Conservation (phyloP, 2,797 vertebrate species). For the Mionectes olivaceus region DNA sequence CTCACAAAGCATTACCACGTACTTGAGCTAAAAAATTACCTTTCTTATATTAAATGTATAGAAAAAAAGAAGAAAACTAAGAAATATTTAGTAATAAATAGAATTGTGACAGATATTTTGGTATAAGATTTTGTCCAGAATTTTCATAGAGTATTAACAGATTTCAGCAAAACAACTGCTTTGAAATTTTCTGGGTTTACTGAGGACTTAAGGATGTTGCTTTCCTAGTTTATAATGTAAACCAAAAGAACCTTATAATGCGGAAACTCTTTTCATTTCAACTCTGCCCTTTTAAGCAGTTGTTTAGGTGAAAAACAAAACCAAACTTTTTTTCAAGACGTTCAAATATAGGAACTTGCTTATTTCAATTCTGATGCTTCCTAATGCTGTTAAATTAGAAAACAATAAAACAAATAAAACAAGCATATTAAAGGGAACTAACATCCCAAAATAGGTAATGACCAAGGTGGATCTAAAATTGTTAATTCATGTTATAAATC, state of each 20-base stretch:
- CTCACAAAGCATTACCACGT: background rate
- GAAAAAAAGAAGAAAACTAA: background rate
- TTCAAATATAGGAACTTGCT: background rate
- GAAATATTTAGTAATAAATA: background rate
- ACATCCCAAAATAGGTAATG: background rate
- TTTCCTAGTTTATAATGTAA: background rate
- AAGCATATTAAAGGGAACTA: background rate
- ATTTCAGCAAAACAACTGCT: background rate
- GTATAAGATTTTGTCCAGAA: background rate
- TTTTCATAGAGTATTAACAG: background rate
- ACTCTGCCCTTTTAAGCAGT: background rate
- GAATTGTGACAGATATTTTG: background rate
- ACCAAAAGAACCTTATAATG: background rate
- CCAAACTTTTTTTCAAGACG: background rate
- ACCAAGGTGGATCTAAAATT: background rate
- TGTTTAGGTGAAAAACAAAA: background rate
- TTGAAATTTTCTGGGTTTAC: background rate
- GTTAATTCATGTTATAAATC: background rate
- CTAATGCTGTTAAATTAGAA: background rate
- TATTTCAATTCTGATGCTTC: background rate
- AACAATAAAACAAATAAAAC: background rate
- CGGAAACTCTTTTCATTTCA: slow-evolving; percentile 2
- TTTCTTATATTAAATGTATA: background rate
- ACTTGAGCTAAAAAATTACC: background rate
- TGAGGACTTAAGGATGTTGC: background rate